These are phyloP conservation scores for Macrostomum lignano DNA, from an alignment of 1,140 invertebrate species.

Conservation along the genomic window DNA sequence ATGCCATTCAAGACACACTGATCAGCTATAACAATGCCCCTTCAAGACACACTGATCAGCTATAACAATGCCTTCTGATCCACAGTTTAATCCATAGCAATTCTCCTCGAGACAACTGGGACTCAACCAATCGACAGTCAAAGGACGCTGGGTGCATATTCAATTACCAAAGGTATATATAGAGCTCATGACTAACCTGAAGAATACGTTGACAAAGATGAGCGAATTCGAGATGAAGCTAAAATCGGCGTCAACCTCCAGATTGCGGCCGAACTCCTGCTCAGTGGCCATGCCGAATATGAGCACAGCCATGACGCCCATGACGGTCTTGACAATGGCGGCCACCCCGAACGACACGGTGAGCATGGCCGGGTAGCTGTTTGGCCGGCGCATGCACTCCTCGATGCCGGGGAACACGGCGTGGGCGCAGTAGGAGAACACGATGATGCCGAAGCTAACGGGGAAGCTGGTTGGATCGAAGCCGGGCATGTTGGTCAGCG, in stretches of 20 bases:
- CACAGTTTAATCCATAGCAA: too few species aligned
- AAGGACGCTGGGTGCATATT: too few species aligned
- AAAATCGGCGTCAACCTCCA: conserved; percentile 19
- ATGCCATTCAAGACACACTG: too few species aligned
- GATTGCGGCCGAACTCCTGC: conserved; percentile 77
- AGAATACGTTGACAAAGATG: conserved; percentile 1
- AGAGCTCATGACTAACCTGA: too few species aligned
- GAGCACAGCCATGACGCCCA: conserved; percentile 82
- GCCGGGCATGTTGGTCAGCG: conserved; percentile 44
- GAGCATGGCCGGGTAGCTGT: conserved; percentile 78
- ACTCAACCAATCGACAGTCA: too few species aligned
- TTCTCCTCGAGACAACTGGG: too few species aligned
- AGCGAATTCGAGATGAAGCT: background rate
- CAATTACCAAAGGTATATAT: too few species aligned
- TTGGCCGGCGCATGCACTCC: conserved; percentile 66
- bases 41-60: too few species aligned
- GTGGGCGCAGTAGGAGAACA: conserved; percentile 96
- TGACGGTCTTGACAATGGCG: conserved; percentile 74
- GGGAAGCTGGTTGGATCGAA: conserved; percentile 85
- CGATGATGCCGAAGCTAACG: conserved; percentile 89
- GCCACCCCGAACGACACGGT: conserved; percentile 90
- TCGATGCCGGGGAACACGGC: conserved; percentile 90
- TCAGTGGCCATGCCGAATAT: conserved; percentile 66
- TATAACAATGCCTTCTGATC: too few species aligned
- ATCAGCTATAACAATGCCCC: too few species aligned